Evolutionary conservation across 2,888 invertebrate genomes (phyloP).

Genomic region (Arctia plantaginis): DNA sequence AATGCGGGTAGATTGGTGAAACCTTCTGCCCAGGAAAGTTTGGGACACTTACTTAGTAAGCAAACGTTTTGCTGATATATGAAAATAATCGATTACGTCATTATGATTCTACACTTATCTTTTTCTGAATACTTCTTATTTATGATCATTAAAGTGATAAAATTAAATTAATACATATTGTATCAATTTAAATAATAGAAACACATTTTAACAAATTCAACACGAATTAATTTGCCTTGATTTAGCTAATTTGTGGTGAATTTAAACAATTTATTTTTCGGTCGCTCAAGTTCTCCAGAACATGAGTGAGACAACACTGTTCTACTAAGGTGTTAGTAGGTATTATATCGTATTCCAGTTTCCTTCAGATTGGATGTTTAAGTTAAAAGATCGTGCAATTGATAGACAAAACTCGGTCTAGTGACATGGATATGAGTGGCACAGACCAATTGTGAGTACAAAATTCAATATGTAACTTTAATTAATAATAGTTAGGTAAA

Average conservation of each 20-base stretch:
- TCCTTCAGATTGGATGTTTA: not conserved
- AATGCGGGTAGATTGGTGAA: conserved; percentile 80
- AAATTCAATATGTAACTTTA: no score
- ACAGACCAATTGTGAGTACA: not conserved
- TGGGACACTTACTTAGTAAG: not conserved
- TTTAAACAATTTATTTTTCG: not conserved
- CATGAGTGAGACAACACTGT: not conserved
- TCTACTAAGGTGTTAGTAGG: not conserved
- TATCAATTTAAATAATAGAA: no score
- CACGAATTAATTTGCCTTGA: not conserved
- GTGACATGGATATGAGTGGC: no score
- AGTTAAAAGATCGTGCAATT: not conserved
- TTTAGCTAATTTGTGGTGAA: not conserved
- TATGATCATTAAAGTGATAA: no score
- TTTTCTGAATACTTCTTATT: not conserved
- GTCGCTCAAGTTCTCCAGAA: not conserved
- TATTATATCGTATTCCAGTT: not conserved
- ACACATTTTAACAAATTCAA: no score
- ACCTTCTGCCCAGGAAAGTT: conserved; percentile 30
- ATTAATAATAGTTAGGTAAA: no score
- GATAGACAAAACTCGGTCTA: no score
- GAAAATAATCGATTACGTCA: not conserved
- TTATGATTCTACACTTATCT: not conserved
- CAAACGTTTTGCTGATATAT: not conserved
- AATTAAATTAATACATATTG: no score